phyloP scores from a whole-genome alignment of 2,888 invertebrate species.

The Seira ritae region DNA sequence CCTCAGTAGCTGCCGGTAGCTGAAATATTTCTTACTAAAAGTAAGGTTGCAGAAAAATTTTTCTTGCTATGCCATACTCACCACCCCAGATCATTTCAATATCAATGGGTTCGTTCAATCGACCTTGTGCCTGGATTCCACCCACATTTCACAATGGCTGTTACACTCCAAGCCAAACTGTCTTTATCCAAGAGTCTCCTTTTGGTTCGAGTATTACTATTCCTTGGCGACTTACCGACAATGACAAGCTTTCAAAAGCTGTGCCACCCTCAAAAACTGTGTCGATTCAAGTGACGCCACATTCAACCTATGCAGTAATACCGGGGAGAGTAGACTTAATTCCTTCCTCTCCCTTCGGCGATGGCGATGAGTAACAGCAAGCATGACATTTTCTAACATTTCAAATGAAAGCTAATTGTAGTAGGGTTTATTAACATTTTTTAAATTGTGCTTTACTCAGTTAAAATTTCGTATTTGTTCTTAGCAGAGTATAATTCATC shows the following conservation, averaged over 20 bases:
- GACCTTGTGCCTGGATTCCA: slow-evolving; percentile 21
- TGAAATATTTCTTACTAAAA: too few species aligned
- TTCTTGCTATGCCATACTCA: slow-evolving; percentile 33
- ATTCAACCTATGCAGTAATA: slow-evolving; percentile 24
- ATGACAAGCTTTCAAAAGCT: not conserved
- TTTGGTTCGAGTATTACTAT: slow-evolving; percentile 43
- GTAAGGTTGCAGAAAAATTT: too few species aligned
- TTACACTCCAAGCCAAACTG: slow-evolving; percentile 38
- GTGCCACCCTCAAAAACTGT: slow-evolving; percentile 20
- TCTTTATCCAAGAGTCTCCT: slow-evolving; percentile 48
- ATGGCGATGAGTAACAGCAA: not conserved
- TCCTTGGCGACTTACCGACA: slow-evolving; percentile 29
- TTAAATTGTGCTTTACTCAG: too few species aligned
- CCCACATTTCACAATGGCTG: slow-evolving; percentile 37
- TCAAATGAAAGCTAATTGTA: too few species aligned
- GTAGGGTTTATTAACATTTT: too few species aligned
- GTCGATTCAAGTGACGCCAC: slow-evolving; percentile 44
- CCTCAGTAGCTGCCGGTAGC: too few species aligned
- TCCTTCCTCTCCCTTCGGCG: slow-evolving; percentile 21
- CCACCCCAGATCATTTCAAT: slow-evolving; percentile 35
- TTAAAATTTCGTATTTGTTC: too few species aligned
- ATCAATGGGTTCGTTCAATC: slow-evolving; percentile 33
- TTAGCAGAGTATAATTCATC: too few species aligned
- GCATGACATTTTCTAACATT: too few species aligned
- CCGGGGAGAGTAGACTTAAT: slow-evolving; percentile 33